Evolutionary conservation across 2,888 invertebrate species (phyloP).

Genomic region (Flabesymbios commensalis): DNA sequence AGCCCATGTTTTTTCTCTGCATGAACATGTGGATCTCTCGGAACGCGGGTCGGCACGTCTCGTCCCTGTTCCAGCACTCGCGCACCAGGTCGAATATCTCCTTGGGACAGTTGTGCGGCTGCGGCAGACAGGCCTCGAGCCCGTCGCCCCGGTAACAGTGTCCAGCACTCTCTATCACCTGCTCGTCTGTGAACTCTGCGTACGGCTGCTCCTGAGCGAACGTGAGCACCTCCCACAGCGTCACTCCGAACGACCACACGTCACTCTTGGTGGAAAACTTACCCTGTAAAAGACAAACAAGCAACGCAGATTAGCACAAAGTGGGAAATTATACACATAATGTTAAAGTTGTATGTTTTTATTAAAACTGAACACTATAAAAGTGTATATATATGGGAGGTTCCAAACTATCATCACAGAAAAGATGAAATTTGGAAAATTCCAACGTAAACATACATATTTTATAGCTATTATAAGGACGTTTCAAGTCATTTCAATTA

Average conservation of each 20-base stretch:
- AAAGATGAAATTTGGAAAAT: too few species aligned
- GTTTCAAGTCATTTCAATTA: too few species aligned
- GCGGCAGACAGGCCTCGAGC: constrained; percentile 66
- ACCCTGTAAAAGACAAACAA: constrained; percentile 66
- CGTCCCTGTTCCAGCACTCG: constrained; percentile 86
- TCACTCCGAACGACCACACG: constrained; percentile 89
- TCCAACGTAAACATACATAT: too few species aligned
- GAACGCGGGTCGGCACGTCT: constrained; percentile 81
- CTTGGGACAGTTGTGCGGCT: constrained; percentile 78
- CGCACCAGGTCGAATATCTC: constrained; percentile 90
- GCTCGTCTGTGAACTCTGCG: constrained; percentile 74
- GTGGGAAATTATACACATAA: neutral
- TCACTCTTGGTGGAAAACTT: constrained; percentile 86
- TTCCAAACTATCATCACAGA: too few species aligned
- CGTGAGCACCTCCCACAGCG: constrained; percentile 83
- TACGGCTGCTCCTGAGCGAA: constrained; percentile 79
- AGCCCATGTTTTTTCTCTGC: constrained; percentile 63
- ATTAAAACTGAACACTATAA: neutral
- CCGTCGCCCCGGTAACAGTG: constrained; percentile 74
- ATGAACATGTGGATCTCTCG: constrained; percentile 86
- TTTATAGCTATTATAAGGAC: too few species aligned
- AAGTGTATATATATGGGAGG: neutral
- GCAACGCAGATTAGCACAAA: neutral
- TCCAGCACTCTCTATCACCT: constrained; percentile 80
- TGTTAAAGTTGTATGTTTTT: too few species aligned